phyloP scores from a whole-genome alignment of 1,140 invertebrate genomes.

The Pseudomyrmex cubaensis region DNA sequence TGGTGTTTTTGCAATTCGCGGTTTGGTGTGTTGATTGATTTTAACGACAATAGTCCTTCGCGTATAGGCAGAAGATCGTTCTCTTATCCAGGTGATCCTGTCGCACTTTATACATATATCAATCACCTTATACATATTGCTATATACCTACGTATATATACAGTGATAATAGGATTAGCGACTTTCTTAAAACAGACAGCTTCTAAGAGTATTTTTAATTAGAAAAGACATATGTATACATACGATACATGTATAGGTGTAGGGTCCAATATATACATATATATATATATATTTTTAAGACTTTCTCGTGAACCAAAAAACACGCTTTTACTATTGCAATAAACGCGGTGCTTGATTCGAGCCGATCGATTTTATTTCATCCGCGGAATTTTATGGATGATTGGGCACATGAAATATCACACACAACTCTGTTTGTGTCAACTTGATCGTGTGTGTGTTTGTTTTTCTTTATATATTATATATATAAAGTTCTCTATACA shows the following conservation, averaged over 20 bases:
- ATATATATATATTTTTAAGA: constrained; percentile 39
- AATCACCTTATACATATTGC: constrained; percentile 53
- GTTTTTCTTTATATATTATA: too few species aligned
- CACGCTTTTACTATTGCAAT: constrained; percentile 53
- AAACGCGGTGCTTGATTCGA: constrained; percentile 49
- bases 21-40: constrained; percentile 41
- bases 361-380: constrained; percentile 21
- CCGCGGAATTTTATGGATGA: not conserved
- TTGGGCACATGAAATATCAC: not conserved
- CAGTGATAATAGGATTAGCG: constrained; percentile 43
- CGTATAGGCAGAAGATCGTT: constrained; percentile 43
- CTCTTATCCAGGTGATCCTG: constrained; percentile 38
- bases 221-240: constrained; percentile 20
- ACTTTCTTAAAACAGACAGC: constrained; percentile 57
- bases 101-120: constrained; percentile 65
- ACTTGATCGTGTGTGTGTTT: too few species aligned
- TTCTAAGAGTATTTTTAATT: constrained; percentile 70
- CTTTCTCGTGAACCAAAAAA: constrained; percentile 58
- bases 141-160: constrained; percentile 49
- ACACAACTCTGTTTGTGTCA: too few species aligned
- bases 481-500: not conserved
- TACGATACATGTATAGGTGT: constrained; percentile 49
- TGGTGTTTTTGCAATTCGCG: constrained; percentile 20
- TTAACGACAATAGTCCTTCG: constrained; percentile 49
- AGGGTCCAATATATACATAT: constrained; percentile 67